A percentile compares a stretch with the other conserved stretches of the same genome.
Evolutionary conservation across 2,797 vertebrate species (phyloP).

Genomic region (Artibeus lituratus): DNA sequence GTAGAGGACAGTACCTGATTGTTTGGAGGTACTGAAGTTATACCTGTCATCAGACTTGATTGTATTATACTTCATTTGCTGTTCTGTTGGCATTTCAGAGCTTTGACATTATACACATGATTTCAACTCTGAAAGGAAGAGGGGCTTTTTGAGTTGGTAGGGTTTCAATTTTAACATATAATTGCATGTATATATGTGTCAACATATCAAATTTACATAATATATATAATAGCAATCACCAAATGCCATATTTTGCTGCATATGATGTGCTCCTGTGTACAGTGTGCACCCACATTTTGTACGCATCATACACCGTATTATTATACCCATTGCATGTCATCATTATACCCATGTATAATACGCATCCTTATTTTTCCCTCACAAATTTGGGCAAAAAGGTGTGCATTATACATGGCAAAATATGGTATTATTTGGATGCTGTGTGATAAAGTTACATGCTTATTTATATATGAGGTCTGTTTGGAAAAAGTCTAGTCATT

Average conservation of each 20-base stretch:
- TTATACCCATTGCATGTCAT: too few relatives aligned
- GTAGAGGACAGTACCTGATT: neutral
- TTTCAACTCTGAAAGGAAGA: slow-evolving; percentile 22
- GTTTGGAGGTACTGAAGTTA: neutral
- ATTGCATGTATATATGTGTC: neutral
- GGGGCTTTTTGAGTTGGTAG: neutral
- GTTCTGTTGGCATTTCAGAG: neutral
- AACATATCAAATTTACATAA: neutral
- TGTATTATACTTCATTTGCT: neutral
- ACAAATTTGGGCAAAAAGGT: too few relatives aligned
- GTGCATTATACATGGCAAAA: too few relatives aligned
- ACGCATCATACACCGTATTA: too few relatives aligned
- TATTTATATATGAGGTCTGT: neutral
- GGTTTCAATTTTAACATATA: slow-evolving; percentile 8
- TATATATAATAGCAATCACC: neutral
- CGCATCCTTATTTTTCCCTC: too few relatives aligned
- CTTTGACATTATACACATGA: neutral
- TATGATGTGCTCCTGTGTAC: too few relatives aligned
- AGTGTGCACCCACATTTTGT: too few relatives aligned
- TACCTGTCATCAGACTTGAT: neutral
- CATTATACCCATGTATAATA: too few relatives aligned
- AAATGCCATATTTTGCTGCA: too few relatives aligned
- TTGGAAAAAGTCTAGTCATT: neutral
- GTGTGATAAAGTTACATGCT: neutral
- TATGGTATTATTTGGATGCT: neutral